Conservation (phyloP, 2,888 invertebrate genomes). For the Drosophila atripex region DNA sequence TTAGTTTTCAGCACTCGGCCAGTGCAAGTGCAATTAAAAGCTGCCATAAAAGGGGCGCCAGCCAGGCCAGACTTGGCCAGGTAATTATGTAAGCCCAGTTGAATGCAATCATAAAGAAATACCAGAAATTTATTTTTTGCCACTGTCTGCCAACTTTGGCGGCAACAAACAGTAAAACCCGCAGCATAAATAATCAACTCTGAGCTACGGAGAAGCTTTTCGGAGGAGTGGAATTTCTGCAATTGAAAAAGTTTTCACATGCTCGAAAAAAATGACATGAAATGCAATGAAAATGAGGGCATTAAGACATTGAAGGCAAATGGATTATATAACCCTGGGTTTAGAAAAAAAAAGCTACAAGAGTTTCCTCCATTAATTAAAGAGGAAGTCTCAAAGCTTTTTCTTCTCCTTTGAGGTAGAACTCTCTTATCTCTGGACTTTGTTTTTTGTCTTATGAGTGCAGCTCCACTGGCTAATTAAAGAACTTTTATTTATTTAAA, state of each 20-base stretch:
- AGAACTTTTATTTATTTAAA: constrained; percentile 35
- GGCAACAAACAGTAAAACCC: constrained; percentile 19
- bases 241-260: constrained; percentile 37
- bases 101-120: constrained; percentile 48
- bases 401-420: neutral
- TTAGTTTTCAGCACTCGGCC: constrained; percentile 17
- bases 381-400: neutral
- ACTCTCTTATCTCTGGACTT: constrained; percentile 3
- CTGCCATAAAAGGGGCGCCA: constrained; percentile 39
- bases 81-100: constrained; percentile 65
- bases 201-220: neutral
- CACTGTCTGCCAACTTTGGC: constrained; percentile 25
- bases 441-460: neutral
- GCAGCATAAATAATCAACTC: constrained; percentile 40
- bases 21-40: constrained; percentile 28
- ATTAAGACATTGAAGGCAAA: constrained; percentile 50
- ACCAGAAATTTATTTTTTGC: constrained; percentile 24
- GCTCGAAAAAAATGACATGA: constrained; percentile 43
- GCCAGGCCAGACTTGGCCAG: constrained; percentile 42
- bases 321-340: constrained; percentile 49
- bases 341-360: constrained; percentile 2
- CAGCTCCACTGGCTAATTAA: constrained; percentile 21
- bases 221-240: constrained; percentile 29
- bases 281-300: constrained; percentile 62
- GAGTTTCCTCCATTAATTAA: constrained; percentile 1